phyloP scores from a whole-genome alignment of 2,797 vertebrate species.

The Esox masquinongy region DNA sequence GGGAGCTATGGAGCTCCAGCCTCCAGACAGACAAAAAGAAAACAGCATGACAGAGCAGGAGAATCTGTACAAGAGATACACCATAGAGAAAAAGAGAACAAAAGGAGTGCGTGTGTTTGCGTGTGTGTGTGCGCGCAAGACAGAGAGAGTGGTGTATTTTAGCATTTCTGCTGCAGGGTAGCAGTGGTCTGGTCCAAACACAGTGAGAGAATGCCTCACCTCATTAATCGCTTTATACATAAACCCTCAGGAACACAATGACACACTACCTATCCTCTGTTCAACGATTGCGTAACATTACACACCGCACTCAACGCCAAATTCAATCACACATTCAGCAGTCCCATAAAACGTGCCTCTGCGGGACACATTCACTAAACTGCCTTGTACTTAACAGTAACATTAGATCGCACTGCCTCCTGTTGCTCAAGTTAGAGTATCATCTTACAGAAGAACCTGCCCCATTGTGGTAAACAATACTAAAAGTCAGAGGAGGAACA shows the following conservation, averaged over 20 bases:
- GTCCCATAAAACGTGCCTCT: constrained; percentile 3
- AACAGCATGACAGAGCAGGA: not conserved
- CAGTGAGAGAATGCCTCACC: constrained; percentile 16
- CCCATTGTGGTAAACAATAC: constrained; percentile 60
- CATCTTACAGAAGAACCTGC: constrained; percentile 53
- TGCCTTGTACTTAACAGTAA: constrained; percentile 7
- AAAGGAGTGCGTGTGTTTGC: not conserved
- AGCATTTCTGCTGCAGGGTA: constrained; percentile 9
- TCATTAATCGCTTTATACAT: constrained; percentile 32
- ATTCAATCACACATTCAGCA: constrained; percentile 20
- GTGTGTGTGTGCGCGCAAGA: not conserved
- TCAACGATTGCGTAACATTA: constrained; percentile 38
- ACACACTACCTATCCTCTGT: constrained; percentile 24
- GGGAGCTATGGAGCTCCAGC: constrained; percentile 24
- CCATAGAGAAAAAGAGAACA: not conserved
- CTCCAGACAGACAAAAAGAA: constrained; percentile 15
- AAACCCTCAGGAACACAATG: not conserved
- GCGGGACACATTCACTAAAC: constrained; percentile 7
- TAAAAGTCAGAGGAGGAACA: constrained; percentile 49
- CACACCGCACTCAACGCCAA: constrained; percentile 13
- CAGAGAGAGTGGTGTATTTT: not conserved
- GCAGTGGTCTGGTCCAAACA: constrained; percentile 18
- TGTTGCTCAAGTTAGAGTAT: constrained; percentile 54
- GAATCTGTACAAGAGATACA: too few relatives aligned
- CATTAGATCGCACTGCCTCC: constrained; percentile 33